Conservation (phyloP, 2,113 vertebrate genomes). For the Copsychus sechellarum region DNA sequence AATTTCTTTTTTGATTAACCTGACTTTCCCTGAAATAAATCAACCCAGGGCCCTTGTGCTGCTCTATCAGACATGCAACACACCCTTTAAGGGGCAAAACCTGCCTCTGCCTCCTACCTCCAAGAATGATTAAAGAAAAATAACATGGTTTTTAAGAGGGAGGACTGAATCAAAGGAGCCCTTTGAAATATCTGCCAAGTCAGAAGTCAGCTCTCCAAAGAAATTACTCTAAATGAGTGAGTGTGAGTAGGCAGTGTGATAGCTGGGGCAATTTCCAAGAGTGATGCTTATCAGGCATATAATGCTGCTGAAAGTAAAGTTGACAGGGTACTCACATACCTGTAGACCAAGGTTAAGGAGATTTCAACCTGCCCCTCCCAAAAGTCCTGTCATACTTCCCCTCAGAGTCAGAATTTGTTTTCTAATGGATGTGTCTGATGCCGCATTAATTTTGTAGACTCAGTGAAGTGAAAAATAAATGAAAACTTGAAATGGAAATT, state of each 20-base stretch:
- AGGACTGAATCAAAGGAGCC: not conserved
- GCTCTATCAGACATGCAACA: not conserved
- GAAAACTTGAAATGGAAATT: not conserved
- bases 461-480: conserved; percentile 3
- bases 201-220: not conserved
- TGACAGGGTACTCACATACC: not conserved
- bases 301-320: not conserved
- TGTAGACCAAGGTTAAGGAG: not conserved
- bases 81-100: not conserved
- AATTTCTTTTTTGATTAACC: not conserved
- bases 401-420: not conserved
- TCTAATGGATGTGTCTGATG: not conserved
- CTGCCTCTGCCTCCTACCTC: not conserved
- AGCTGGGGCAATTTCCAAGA: conserved; percentile 1
- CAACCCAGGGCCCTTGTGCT: not conserved
- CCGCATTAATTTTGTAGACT: not conserved
- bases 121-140: not conserved
- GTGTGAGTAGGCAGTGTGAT: not conserved
- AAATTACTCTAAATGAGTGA: not conserved
- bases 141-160: not conserved
- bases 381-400: not conserved
- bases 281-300: not conserved
- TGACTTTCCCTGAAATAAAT: not conserved
- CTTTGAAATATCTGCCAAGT: conserved; percentile 28
- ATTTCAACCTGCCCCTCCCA: not conserved